A percentile compares a stretch with the other conserved stretches of the same genome.
Conservation (phyloP, 2,797 vertebrate genomes). For the Lepidocolaptes lacrymiger region DNA sequence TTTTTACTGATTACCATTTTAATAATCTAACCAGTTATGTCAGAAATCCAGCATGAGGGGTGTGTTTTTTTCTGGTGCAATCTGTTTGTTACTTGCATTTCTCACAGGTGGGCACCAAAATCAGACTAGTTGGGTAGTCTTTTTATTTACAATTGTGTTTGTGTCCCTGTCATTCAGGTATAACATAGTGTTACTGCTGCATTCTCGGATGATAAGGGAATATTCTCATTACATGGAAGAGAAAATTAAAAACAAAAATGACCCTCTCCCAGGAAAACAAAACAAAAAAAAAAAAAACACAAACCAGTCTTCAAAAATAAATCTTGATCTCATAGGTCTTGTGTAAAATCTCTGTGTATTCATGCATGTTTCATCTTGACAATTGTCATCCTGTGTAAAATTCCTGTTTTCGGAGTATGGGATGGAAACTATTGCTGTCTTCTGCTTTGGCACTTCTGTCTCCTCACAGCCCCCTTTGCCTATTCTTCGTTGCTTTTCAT, state of each 20-base stretch:
- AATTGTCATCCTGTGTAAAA: background rate
- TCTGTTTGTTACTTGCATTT: slow-evolving; percentile 46
- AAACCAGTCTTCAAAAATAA: background rate
- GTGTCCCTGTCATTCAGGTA: background rate
- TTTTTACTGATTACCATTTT: slow-evolving; percentile 69
- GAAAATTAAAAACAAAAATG: background rate
- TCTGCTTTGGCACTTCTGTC: background rate
- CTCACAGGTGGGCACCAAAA: slow-evolving; percentile 15
- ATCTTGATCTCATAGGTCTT: background rate
- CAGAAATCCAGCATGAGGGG: slow-evolving; percentile 36
- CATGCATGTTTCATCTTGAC: background rate
- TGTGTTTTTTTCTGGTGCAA: background rate
- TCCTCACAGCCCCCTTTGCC: background rate
- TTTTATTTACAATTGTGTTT: background rate
- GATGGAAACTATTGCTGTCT: background rate
- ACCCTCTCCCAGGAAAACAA: fast-evolving
- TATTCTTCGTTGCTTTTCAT: background rate
- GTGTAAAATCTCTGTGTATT: background rate
- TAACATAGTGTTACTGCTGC: background rate
- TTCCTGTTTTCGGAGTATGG: background rate
- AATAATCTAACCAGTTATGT: slow-evolving; percentile 63
- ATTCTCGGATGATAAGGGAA: background rate
- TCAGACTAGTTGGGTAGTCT: background rate
- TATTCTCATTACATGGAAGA: background rate
- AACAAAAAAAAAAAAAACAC: fast-evolving